phyloP scores from a whole-genome alignment of 2,113 vertebrate species.

The Echinops telfairi region DNA sequence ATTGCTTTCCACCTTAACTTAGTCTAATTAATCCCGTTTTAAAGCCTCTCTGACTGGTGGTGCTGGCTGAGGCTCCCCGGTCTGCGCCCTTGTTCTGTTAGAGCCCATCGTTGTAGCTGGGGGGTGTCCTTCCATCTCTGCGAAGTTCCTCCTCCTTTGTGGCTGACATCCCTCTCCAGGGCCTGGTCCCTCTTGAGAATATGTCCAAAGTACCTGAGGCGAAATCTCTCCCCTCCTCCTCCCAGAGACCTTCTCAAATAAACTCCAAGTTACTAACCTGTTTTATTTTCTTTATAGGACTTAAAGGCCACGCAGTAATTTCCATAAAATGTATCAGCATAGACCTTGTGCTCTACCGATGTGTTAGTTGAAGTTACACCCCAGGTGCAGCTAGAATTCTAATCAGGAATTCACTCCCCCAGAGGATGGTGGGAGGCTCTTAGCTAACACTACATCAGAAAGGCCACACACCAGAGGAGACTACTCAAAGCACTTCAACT shows the following conservation, averaged over 20 bases:
- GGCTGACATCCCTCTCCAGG: neutral
- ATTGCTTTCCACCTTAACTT: neutral
- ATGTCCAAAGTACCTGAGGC: neutral
- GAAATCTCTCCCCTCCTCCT: neutral
- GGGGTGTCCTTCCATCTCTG: neutral
- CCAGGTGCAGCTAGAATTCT: neutral
- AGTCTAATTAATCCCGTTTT: too few species aligned
- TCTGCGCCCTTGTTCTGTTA: neutral
- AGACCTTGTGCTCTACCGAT: neutral
- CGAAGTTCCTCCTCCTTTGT: neutral
- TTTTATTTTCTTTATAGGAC: conserved; percentile 43
- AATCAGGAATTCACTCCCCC: conserved; percentile 36
- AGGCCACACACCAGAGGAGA: conserved; percentile 37
- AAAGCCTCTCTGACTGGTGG: too few species aligned
- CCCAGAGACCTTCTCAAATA: conserved; percentile 12
- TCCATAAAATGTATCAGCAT: conserved; percentile 38
- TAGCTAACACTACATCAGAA: neutral
- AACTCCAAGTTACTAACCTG: neutral
- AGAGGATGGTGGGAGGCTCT: neutral
- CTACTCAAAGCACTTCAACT: conserved; percentile 13
- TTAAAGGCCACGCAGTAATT: conserved; percentile 18
- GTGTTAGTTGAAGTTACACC: neutral
- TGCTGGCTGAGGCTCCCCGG: too few species aligned
- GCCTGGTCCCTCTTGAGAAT: neutral
- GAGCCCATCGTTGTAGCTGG: neutral